Evolutionary conservation across 2,113 vertebrate species (phyloP).

Genomic region (Hippocampus barbouri): DNA sequence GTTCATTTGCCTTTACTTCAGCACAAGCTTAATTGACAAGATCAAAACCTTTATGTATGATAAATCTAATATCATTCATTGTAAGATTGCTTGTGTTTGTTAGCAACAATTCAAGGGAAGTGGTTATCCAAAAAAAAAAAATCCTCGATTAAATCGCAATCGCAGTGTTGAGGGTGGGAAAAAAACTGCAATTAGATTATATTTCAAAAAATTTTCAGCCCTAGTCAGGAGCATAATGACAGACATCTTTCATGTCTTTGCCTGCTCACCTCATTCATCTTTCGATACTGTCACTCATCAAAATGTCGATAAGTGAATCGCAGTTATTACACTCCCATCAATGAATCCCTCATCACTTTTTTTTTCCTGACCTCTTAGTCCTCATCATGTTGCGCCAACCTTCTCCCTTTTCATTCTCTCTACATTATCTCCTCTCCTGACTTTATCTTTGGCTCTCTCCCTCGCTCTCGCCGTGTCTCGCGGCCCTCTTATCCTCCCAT

Average conservation of each 20-base stretch:
- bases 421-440: slow-evolving; percentile 7
- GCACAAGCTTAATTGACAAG: too few species aligned
- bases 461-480: slow-evolving; percentile 33
- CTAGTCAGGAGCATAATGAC: slow-evolving; percentile 27
- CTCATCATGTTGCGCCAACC: slow-evolving; percentile 16
- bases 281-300: slow-evolving; percentile 17
- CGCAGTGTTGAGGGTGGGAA: too few species aligned
- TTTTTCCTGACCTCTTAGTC: slow-evolving; percentile 31
- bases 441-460: not conserved
- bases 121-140: too few species aligned
- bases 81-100: too few species aligned
- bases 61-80: too few species aligned
- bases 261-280: slow-evolving; percentile 6
- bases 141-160: too few species aligned
- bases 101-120: too few species aligned
- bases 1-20: too few species aligned
- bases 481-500: slow-evolving; percentile 49
- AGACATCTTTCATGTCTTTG: slow-evolving; percentile 47
- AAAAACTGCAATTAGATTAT: too few species aligned
- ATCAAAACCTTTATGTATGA: too few species aligned
- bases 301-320: not conserved
- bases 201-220: too few species aligned
- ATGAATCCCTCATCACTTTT: slow-evolving; percentile 8
- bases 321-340: slow-evolving; percentile 8
- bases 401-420: slow-evolving; percentile 6